These are phyloP conservation scores for Rhabdomys pumilio DNA, from an alignment of 2,797 vertebrate species.

Conservation along the genomic window DNA sequence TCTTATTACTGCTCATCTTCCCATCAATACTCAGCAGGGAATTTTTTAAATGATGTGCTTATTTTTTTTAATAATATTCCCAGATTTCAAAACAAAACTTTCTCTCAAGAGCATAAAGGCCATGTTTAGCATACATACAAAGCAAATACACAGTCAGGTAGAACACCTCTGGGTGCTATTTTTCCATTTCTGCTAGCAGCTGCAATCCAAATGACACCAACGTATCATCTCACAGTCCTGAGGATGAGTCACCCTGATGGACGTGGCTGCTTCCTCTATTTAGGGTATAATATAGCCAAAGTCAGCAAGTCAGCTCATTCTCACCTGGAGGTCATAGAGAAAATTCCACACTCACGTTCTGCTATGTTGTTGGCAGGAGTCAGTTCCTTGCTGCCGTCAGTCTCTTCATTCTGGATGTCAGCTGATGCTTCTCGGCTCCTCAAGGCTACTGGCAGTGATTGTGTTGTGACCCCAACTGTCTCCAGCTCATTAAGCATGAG, in stretches of 20 bases:
- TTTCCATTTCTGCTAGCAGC: neutral
- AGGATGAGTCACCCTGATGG: neutral
- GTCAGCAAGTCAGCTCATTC: neutral
- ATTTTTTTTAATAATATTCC: neutral
- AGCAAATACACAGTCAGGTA: neutral
- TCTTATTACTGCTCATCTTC: neutral
- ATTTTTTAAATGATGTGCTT: neutral
- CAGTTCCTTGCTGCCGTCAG: neutral
- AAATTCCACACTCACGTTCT: neutral
- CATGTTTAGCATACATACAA: neutral
- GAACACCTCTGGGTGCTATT: neutral
- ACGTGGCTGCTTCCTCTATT: neutral
- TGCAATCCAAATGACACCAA: neutral
- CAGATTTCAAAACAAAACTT: neutral
- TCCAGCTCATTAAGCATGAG: neutral
- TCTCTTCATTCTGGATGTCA: neutral
- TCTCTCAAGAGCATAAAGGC: neutral
- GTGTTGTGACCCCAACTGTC: neutral
- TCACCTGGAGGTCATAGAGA: neutral
- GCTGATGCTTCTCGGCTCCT: neutral
- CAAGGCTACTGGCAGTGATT: neutral
- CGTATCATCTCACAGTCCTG: neutral
- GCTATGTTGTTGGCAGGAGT: neutral
- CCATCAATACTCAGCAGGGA: neutral
- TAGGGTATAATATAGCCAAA: neutral